Evolutionary conservation across 2,888 invertebrate genomes (phyloP).

Genomic region (Rugalucina vietnamica): DNA sequence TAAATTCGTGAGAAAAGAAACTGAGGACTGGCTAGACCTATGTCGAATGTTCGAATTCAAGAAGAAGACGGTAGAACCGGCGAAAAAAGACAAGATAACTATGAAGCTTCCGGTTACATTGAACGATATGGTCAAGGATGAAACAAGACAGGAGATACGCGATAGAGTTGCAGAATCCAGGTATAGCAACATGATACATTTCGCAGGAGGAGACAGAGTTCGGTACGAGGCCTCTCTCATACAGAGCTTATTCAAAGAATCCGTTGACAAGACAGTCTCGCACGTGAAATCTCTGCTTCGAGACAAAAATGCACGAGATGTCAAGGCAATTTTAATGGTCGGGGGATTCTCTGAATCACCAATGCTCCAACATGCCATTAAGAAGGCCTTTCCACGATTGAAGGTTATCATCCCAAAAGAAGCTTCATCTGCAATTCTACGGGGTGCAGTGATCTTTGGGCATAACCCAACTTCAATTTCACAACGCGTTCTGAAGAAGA

Average conservation of each 20-base stretch:
- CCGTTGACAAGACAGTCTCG: constrained; percentile 16
- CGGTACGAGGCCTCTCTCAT: constrained; percentile 2
- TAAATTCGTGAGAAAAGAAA: constrained; percentile 12
- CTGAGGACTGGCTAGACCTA: constrained; percentile 36
- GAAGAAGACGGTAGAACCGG: constrained; percentile 34
- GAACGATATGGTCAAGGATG: constrained; percentile 21
- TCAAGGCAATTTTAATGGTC: constrained; percentile 28
- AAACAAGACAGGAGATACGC: constrained; percentile 10
- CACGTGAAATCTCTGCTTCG: constrained; percentile 16
- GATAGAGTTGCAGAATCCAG: constrained; percentile 15
- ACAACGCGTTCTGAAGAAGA: constrained; percentile 29
- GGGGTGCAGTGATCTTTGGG: constrained; percentile 44
- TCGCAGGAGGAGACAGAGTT: constrained; percentile 21
- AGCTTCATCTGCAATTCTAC: constrained; percentile 34
- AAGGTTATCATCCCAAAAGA: constrained; percentile 33
- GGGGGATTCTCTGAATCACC: constrained; percentile 48
- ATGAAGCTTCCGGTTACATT: constrained; percentile 23
- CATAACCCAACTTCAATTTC: constrained; percentile 22
- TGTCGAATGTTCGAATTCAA: constrained; percentile 47
- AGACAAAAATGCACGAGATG: neutral
- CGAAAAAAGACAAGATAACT: constrained; percentile 4
- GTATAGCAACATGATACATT: constrained; percentile 14
- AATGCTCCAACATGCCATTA: constrained; percentile 34
- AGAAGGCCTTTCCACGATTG: constrained; percentile 5
- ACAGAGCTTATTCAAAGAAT: constrained; percentile 33